These are phyloP conservation scores for Apis mellifera DNA, from an alignment of 1,140 invertebrate genomes.

Conservation along the genomic window DNA sequence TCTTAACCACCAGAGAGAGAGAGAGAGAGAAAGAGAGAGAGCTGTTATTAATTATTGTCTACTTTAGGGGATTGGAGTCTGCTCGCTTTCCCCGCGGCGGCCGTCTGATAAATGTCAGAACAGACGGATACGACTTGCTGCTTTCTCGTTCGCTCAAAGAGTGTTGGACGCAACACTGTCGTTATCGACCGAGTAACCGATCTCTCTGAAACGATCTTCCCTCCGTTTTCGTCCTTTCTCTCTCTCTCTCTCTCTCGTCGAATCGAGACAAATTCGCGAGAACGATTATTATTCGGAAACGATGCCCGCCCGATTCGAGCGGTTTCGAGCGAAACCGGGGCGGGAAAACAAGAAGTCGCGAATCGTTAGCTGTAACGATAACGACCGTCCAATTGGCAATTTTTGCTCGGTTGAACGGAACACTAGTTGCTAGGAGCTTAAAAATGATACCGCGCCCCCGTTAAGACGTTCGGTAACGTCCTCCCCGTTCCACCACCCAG, in stretches of 20 bases:
- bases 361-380: conserved; percentile 20
- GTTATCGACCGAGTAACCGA: conserved; percentile 7
- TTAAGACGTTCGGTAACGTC: not conserved
- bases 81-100: conserved; percentile 21
- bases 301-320: too few species aligned
- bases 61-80: conserved; percentile 60
- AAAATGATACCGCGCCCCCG: conserved; percentile 1
- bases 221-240: not conserved
- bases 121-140: conserved; percentile 52
- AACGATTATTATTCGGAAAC: conserved; percentile 36
- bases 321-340: too few species aligned
- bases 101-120: conserved; percentile 60
- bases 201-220: not conserved
- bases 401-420: conserved; percentile 28
- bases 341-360: conserved; percentile 26
- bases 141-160: conserved; percentile 28
- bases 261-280: conserved; percentile 14
- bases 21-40: conserved; percentile 3
- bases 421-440: conserved; percentile 54
- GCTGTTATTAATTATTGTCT: conserved; percentile 73
- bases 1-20: conserved; percentile 32
- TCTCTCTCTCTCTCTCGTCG: not conserved
- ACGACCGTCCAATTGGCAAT: conserved; percentile 47
- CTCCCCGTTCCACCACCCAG: too few species aligned
- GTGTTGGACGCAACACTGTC: not conserved